Evolutionary conservation across 2,888 invertebrate genomes (phyloP), one percentile per base, ranked within the genome.

Genomic region (Odontocerum albicorne): DNA sequence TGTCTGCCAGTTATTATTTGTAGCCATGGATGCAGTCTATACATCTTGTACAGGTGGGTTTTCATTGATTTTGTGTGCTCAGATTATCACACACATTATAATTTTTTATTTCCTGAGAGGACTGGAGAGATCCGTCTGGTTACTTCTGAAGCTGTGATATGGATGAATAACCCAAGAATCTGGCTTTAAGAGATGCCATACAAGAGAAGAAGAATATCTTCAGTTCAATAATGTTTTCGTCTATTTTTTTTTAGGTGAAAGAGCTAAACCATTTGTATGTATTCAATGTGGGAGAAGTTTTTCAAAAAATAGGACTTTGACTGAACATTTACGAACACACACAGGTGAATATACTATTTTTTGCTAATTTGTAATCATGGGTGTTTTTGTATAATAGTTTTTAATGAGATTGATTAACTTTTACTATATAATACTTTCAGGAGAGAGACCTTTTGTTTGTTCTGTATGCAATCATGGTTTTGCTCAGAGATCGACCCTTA

Each of bases 401-500:
- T 7, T 7, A 16, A 17, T 19, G 10, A 19, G 10, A 40, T 10
- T 6, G 16, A 36, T 36, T 13, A 27, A n/a, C 19, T 33, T 38
- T 7, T 8, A 38, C 17, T 38, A 6, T 20, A 12, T 12, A 44
- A 27, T 13, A 19, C 4, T 46, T 46, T 12, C 19, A 57, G 57
- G 53, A 10, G 53, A 57, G 16, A 21, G 49, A 12, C 52, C 53
- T 12, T 74, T 74, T 32, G 65, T 70, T 0, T 75, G 75, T 32
- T 64, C 66, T 0, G 66, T 72, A 0, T 75, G 75, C n/a, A 73
- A 71, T 0, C 72, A 73, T 54, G 67, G 72, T 1, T 77, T 75
- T 8, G 71, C 74, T 0, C 73, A 76, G 60, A 74, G 74, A 53
- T 75, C 73, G 40, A 74, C 74, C 56, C 54, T 76, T 8, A 75